Percentiles rank a stretch among this genome's conserved stretches.
These are phyloP conservation scores for Microchirus variegatus DNA, from an alignment of 2,797 vertebrate species.

Conservation along the genomic window DNA sequence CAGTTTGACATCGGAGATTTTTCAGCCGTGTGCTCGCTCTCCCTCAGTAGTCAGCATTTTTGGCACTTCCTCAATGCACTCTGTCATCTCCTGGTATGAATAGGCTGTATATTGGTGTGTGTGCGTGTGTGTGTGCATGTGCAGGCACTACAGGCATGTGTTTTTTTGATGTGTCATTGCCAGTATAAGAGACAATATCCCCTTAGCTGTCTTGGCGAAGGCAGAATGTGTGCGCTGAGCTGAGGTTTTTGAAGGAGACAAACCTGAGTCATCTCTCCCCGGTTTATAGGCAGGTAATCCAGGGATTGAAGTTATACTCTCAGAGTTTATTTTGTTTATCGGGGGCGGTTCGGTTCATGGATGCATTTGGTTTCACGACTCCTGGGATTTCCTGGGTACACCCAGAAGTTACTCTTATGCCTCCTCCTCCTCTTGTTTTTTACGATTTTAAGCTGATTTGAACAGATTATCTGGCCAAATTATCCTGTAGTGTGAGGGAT, in stretches of 20 bases:
- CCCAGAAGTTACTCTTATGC: too few relatives aligned
- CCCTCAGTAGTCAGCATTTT: conserved; percentile 76
- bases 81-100: conserved; percentile 74
- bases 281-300: not conserved
- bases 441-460: too few relatives aligned
- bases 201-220: not conserved
- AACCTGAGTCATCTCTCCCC: not conserved
- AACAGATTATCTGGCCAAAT: too few relatives aligned
- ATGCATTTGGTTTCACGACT: too few relatives aligned
- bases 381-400: too few relatives aligned
- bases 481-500: too few relatives aligned
- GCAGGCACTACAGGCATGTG: conserved; percentile 12
- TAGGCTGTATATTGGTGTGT: conserved; percentile 59
- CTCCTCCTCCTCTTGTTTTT: too few relatives aligned
- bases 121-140: conserved; percentile 28
- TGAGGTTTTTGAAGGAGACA: conserved; percentile 5
- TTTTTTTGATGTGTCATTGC: conserved; percentile 14
- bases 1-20: conserved; percentile 76
- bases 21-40: conserved; percentile 61
- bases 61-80: conserved; percentile 74
- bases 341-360: too few relatives aligned
- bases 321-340: too few relatives aligned
- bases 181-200: not conserved
- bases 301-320: too few relatives aligned
- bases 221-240: not conserved